Evolutionary conservation across 2,888 invertebrate genomes (phyloP).

Genomic region (Tetragonula carbonaria): DNA sequence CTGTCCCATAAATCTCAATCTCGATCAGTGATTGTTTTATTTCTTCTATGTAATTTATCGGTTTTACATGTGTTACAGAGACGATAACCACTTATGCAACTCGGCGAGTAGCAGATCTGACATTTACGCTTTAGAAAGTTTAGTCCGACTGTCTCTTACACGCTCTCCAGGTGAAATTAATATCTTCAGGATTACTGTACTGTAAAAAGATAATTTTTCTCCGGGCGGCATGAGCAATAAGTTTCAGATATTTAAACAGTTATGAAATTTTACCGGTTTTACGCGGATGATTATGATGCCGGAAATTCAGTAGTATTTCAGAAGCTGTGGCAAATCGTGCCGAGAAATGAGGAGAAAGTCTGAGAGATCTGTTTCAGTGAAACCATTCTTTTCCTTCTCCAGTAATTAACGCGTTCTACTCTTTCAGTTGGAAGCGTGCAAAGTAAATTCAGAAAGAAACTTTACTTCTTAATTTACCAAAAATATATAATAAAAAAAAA

Average conservation of each 20-base stretch:
- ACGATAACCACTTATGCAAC: conserved; percentile 75
- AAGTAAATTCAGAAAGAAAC: background rate
- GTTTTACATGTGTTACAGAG: conserved; percentile 28
- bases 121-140: conserved; percentile 84
- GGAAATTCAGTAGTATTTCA: conserved; percentile 44
- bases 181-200: background rate
- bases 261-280: conserved; percentile 55
- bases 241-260: conserved; percentile 43
- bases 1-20: conserved; percentile 22
- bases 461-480: background rate
- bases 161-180: conserved; percentile 63
- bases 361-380: conserved; percentile 43
- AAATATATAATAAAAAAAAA: background rate
- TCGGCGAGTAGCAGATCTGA: conserved; percentile 74
- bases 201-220: conserved; percentile 18
- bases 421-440: conserved; percentile 8
- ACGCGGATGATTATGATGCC: conserved; percentile 45
- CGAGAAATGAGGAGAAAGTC: conserved; percentile 51
- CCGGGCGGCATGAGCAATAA: conserved; percentile 11
- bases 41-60: conserved; percentile 62
- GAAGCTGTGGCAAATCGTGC: conserved; percentile 24
- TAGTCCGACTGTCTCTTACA: conserved; percentile 61
- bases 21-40: conserved; percentile 62
- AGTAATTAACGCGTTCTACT: conserved; percentile 25
- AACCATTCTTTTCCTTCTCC: conserved; percentile 41